phyloP scores from a whole-genome alignment of 2,797 vertebrate species.

The Myiotriccus ornatus region DNA sequence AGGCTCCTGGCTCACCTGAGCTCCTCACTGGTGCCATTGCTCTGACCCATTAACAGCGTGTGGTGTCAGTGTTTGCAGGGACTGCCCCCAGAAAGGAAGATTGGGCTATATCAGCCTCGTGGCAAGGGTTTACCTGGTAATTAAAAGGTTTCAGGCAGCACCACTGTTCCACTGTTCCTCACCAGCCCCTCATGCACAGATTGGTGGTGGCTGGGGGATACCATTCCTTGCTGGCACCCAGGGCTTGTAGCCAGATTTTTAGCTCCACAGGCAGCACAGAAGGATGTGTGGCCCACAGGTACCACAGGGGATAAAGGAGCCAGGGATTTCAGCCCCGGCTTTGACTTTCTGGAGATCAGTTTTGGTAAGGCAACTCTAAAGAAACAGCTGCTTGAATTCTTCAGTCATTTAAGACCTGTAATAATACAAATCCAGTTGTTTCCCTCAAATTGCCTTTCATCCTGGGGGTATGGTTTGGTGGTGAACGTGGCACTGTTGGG shows the following conservation, averaged over 20 bases:
- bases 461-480: background rate
- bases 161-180: background rate
- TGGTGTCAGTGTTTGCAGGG: background rate
- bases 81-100: background rate
- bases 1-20: rapidly evolving
- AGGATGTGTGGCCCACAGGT: background rate
- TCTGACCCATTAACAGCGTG: rapidly evolving
- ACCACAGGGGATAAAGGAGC: background rate
- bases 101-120: background rate
- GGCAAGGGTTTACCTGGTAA: background rate
- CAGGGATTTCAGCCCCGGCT: background rate
- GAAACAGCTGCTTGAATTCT: background rate
- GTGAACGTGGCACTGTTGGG: background rate
- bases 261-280: background rate
- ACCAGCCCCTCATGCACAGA: background rate
- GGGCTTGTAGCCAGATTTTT: background rate
- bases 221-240: background rate
- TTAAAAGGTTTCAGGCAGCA: background rate
- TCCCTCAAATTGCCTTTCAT: background rate
- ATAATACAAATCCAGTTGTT: background rate
- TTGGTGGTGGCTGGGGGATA: background rate
- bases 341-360: background rate
- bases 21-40: rapidly evolving
- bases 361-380: background rate
- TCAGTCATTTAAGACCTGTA: background rate